Evolutionary conservation across 2,888 invertebrate species (phyloP).

Genomic region (Hydriomena furcata): DNA sequence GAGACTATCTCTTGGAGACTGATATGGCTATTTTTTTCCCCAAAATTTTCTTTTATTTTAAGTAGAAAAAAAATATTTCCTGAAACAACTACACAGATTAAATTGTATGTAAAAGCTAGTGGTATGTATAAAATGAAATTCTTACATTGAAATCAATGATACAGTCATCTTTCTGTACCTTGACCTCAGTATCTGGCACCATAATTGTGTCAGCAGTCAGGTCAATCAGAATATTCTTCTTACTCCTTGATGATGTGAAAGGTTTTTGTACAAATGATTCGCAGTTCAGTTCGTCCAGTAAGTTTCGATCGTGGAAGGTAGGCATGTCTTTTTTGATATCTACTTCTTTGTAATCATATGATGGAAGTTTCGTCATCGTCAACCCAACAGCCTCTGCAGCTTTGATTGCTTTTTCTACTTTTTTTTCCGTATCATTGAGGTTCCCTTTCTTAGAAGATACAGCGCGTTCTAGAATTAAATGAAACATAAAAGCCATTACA

Average conservation of each 20-base stretch:
- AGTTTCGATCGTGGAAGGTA: constrained; percentile 80
- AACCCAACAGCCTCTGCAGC: constrained; percentile 78
- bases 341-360: constrained; percentile 75
- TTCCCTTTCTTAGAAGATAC: constrained; percentile 48
- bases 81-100: too few relatives aligned
- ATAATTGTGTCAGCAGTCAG: constrained; percentile 88
- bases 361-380: constrained; percentile 79
- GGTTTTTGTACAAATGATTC: constrained; percentile 86
- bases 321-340: constrained; percentile 79
- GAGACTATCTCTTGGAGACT: too few relatives aligned
- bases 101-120: not conserved
- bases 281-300: constrained; percentile 88
- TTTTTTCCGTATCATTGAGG: constrained; percentile 71
- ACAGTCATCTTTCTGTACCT: constrained; percentile 79
- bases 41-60: too few relatives aligned
- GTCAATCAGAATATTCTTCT: constrained; percentile 89
- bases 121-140: too few relatives aligned
- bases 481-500: too few relatives aligned
- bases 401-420: constrained; percentile 76
- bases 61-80: too few relatives aligned
- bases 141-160: constrained; percentile 88
- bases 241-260: constrained; percentile 83
- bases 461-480: constrained; percentile 54
- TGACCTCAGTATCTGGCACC: constrained; percentile 82
- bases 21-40: too few relatives aligned